phyloP scores from a whole-genome alignment of 2,113 vertebrate species.

The Pipra filicauda region DNA sequence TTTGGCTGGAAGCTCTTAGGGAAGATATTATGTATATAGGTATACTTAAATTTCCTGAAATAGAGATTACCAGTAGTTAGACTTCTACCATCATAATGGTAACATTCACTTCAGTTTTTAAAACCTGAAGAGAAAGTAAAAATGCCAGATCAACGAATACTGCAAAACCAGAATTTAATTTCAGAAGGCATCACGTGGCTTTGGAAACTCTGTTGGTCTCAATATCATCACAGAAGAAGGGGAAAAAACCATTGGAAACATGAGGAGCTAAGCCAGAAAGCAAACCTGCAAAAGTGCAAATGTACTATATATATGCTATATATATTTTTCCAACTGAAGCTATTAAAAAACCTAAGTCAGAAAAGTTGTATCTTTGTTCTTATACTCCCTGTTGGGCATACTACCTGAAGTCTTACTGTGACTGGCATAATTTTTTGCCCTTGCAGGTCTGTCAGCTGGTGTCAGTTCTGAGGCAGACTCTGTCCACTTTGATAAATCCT shows the following conservation, averaged over 20 bases:
- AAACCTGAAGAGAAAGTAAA: neutral
- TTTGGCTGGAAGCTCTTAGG: neutral
- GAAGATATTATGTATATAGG: neutral
- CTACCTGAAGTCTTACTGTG: conserved; percentile 67
- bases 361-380: neutral
- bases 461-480: conserved; percentile 52
- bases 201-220: neutral
- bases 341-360: neutral
- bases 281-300: neutral
- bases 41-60: neutral
- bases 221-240: neutral
- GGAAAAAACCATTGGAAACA: neutral
- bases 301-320: neutral
- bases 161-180: neutral
- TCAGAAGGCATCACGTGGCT: neutral
- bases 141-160: neutral
- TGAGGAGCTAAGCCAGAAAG: neutral
- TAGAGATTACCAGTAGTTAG: neutral
- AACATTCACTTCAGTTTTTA: neutral
- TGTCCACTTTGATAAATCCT: conserved; percentile 32
- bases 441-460: conserved; percentile 37
- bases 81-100: neutral
- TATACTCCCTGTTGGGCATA: neutral
- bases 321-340: neutral
- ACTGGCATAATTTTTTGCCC: conserved; percentile 43